phyloP scores from a whole-genome alignment of 2,113 vertebrate genomes.

The Upupa epops region DNA sequence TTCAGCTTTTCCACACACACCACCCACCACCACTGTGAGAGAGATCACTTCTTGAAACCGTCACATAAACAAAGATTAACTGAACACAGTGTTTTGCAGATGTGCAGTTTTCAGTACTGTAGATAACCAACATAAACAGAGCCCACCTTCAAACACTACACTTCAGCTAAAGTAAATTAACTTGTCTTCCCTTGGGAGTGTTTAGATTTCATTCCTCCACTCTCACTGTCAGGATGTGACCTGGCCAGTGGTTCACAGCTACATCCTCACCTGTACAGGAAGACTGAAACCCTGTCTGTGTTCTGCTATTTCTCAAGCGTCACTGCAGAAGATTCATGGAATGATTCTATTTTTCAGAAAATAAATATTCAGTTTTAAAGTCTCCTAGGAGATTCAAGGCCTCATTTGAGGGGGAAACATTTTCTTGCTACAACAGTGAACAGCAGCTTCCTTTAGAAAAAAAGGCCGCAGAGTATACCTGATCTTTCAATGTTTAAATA shows the following conservation, averaged over 20 bases:
- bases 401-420: not conserved
- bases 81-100: not conserved
- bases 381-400: constrained; percentile 30
- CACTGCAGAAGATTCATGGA: not conserved
- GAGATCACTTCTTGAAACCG: not conserved
- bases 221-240: not conserved
- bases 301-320: not conserved
- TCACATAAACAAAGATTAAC: not conserved
- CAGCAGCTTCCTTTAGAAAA: not conserved
- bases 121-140: fast-evolving
- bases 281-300: not conserved
- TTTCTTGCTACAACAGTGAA: not conserved
- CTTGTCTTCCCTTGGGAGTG: not conserved
- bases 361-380: not conserved
- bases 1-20: not conserved
- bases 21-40: not conserved
- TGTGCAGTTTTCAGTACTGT: not conserved
- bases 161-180: not conserved
- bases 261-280: not conserved
- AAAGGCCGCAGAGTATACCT: not conserved
- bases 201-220: not conserved
- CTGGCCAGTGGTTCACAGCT: not conserved
- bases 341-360: not conserved
- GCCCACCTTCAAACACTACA: not conserved
- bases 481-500: not conserved